Conservation (phyloP, 2,797 vertebrate species). For the Toxotes lorentzi region DNA sequence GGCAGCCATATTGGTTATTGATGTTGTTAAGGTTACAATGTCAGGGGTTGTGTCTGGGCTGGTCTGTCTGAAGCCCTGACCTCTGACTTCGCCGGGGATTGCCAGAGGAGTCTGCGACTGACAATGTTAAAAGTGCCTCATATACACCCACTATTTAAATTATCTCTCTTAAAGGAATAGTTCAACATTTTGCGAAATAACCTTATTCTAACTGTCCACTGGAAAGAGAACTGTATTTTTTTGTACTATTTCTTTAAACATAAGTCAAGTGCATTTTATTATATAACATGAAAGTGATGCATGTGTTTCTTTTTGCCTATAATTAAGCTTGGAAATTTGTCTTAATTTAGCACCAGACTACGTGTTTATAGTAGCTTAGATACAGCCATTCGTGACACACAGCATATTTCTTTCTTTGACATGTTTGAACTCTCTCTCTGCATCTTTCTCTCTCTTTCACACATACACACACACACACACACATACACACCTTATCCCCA, state of each 20-base stretch:
- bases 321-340: background rate
- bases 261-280: background rate
- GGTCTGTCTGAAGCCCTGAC: constrained; percentile 62
- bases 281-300: background rate
- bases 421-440: background rate
- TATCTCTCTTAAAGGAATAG: background rate
- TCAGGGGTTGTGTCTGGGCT: constrained; percentile 61
- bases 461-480: constrained; percentile 5
- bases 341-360: background rate
- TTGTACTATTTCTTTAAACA: background rate
- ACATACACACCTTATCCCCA: constrained; percentile 7
- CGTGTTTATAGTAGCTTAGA: background rate
- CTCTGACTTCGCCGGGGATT: constrained; percentile 41
- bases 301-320: background rate
- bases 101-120: constrained; percentile 34
- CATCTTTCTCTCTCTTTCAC: background rate
- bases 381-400: background rate
- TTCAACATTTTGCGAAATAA: background rate
- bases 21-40: constrained; percentile 35
- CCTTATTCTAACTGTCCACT: too few species aligned
- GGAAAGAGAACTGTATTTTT: background rate
- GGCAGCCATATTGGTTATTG: constrained; percentile 35
- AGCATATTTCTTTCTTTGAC: background rate
- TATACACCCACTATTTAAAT: background rate
- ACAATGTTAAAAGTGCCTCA: background rate